Evolutionary conservation across 2,888 invertebrate genomes (phyloP).

Genomic region (Ephialtes manifestator): DNA sequence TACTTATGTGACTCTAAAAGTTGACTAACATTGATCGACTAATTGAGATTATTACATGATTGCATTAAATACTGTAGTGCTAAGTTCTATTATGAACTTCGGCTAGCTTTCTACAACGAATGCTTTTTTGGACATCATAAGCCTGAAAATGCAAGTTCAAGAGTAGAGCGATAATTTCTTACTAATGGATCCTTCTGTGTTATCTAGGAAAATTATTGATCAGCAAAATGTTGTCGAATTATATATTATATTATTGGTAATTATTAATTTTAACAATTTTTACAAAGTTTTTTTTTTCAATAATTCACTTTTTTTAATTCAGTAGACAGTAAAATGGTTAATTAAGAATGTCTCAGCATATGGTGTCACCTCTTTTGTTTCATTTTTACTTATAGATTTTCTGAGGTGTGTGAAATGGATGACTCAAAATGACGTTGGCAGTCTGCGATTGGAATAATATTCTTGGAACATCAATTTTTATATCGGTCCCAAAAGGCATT

Average conservation of each 20-base stretch:
- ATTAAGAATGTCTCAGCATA: background rate
- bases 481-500: slow-evolving; percentile 18
- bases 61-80: no score
- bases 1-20: no score
- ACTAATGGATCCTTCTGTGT: no score
- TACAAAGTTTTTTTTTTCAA: background rate
- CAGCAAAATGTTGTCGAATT: background rate
- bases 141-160: no score
- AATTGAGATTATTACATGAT: no score
- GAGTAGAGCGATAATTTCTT: no score
- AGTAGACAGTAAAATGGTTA: background rate
- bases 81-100: no score
- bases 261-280: background rate
- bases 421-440: slow-evolving; percentile 32
- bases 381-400: background rate
- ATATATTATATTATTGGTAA: background rate
- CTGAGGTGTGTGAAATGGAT: background rate
- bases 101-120: no score
- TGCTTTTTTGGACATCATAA: no score
- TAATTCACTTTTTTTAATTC: background rate
- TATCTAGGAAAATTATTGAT: background rate
- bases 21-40: no score
- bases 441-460: slow-evolving; percentile 24
- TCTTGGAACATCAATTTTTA: slow-evolving; percentile 49
- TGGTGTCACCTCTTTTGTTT: background rate